Conservation (phyloP, 2,797 vertebrate species). For the Platalea minor region DNA sequence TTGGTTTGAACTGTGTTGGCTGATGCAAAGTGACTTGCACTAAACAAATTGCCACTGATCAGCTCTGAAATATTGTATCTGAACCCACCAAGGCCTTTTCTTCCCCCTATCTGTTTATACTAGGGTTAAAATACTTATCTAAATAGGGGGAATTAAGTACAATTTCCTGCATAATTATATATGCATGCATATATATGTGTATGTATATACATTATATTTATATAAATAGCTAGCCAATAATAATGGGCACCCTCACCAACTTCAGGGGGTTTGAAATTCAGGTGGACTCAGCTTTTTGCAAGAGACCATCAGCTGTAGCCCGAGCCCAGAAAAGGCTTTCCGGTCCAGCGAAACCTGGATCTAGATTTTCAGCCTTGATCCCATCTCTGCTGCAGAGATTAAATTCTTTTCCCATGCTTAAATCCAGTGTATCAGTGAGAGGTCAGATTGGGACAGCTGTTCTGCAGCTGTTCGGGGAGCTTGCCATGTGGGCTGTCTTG, state of each 20-base stretch:
- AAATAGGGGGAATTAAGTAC: neutral
- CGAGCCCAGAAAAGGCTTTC: neutral
- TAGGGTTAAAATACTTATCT: neutral
- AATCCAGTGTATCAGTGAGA: neutral
- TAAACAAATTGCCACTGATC: neutral
- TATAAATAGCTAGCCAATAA: neutral
- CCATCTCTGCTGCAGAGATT: neutral
- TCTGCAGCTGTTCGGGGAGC: neutral
- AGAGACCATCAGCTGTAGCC: neutral
- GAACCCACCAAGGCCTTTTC: neutral
- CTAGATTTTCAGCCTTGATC: neutral
- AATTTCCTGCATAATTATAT: neutral
- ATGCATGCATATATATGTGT: neutral
- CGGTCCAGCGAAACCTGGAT: neutral
- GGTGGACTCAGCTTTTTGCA: neutral
- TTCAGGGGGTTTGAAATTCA: neutral
- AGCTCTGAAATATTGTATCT: neutral
- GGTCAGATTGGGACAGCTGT: constrained; percentile 10
- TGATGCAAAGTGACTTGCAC: neutral
- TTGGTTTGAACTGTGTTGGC: neutral
- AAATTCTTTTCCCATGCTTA: neutral
- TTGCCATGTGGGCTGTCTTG: neutral
- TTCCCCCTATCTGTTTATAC: neutral
- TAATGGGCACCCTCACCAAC: neutral
- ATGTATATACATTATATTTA: neutral